Percentiles rank a stretch among this genome's conserved stretches.
phyloP scores from a whole-genome alignment of 2,888 invertebrate species.

The Chesias legatella region DNA sequence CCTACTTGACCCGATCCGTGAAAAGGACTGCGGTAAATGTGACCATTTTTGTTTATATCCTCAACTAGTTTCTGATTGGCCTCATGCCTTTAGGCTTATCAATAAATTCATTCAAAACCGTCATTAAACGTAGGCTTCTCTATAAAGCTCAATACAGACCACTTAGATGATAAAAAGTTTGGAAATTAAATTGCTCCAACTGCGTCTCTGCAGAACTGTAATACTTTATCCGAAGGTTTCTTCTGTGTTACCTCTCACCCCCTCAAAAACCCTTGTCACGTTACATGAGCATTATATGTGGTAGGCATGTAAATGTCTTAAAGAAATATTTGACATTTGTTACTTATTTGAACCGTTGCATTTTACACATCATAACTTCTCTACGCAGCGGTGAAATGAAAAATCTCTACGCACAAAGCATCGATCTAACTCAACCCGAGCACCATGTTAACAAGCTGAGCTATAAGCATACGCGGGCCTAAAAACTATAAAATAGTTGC shows the following conservation, averaged over 20 bases:
- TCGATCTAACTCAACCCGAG: constrained; percentile 23
- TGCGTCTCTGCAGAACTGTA: too few species aligned
- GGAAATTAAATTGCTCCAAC: too few species aligned
- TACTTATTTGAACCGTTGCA: too few species aligned
- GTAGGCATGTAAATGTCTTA: too few species aligned
- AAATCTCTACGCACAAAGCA: constrained; percentile 25
- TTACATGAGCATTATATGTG: too few species aligned
- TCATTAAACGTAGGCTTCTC: constrained; percentile 12
- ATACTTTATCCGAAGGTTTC: too few species aligned
- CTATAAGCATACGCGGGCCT: background rate
- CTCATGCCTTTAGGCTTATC: too few species aligned
- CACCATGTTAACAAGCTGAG: background rate
- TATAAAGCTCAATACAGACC: too few species aligned
- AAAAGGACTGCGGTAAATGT: background rate
- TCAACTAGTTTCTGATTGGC: background rate
- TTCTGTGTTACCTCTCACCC: too few species aligned
- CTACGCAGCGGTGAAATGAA: constrained; percentile 23
- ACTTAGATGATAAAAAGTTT: too few species aligned
- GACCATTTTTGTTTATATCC: background rate
- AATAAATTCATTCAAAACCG: constrained; percentile 1
- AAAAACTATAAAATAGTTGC: background rate
- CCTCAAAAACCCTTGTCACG: too few species aligned
- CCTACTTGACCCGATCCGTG: constrained; percentile 2
- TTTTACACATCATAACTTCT: constrained; percentile 26
- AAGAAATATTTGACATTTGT: too few species aligned